Conservation (phyloP, 1,140 invertebrate species). For the Neodiprion fabricii region DNA sequence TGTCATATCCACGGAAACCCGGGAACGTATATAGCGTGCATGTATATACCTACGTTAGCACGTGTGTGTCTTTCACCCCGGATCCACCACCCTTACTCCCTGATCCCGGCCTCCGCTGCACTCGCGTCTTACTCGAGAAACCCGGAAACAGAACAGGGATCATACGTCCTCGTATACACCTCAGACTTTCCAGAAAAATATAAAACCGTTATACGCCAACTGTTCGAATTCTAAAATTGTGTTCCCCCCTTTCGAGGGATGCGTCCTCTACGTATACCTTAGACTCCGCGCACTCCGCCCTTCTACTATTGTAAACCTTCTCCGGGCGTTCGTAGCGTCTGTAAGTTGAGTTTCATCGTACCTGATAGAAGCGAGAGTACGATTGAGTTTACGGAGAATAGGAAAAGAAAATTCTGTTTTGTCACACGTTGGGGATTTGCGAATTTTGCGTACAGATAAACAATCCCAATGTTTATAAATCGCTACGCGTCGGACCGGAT, state of each 20-base stretch:
- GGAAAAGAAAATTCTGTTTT: no score
- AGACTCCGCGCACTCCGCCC: no score
- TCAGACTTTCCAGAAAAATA: neutral
- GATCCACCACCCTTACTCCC: neutral
- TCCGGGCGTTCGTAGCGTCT: no score
- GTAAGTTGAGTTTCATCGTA: no score
- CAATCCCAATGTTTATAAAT: no score
- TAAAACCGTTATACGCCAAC: neutral
- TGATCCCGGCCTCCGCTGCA: neutral
- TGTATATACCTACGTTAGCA: neutral
- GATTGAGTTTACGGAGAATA: no score
- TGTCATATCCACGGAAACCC: conserved; percentile 9
- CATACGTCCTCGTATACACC: neutral
- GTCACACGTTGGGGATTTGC: no score
- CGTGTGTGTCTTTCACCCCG: neutral
- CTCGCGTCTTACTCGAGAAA: neutral
- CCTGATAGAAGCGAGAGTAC: no score
- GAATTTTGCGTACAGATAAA: no score
- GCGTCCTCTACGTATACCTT: neutral
- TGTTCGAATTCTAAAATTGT: neutral
- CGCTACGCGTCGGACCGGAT: no score
- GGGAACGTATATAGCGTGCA: neutral
- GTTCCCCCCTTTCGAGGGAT: neutral
- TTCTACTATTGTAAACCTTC: no score
- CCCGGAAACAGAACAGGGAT: conserved; percentile 2